Percentiles rank a stretch among this genome's conserved stretches.
Evolutionary conservation across 1,140 invertebrate genomes (phyloP).

Genomic region (Eriocheir sinensis): DNA sequence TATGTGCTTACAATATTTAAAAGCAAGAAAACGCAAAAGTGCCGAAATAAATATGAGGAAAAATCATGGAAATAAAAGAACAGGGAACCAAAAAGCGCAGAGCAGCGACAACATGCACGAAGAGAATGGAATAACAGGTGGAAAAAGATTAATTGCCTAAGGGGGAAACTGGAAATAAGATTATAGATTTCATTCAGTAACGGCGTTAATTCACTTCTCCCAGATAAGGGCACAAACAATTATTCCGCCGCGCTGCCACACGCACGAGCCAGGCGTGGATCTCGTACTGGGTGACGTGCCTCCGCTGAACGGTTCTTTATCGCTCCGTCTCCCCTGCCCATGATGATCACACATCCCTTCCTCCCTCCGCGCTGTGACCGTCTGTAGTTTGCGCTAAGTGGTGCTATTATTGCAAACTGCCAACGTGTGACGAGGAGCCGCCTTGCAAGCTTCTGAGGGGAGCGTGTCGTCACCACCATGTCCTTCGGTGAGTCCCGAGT

Average conservation of each 20-base stretch:
- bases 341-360: not conserved
- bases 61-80: no score
- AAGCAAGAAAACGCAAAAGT: no score
- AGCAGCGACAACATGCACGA: no score
- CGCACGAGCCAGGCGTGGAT: not conserved
- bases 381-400: conserved; percentile 11
- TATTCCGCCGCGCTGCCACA: not conserved
- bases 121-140: no score
- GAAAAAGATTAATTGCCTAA: no score
- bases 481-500: not conserved
- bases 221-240: no score
- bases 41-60: no score
- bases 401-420: not conserved
- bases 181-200: no score
- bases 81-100: no score
- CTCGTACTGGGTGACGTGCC: not conserved
- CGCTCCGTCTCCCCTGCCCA: not conserved
- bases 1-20: no score
- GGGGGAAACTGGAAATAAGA: no score
- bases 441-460: not conserved
- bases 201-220: no score
- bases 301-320: not conserved
- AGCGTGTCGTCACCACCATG: not conserved
- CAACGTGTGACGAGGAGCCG: not conserved
- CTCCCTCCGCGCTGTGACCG: not conserved